Base-by-base conservation (phyloP, 2,888 invertebrate genomes). In the Hydrotaea cyrtoneurina region DNA sequence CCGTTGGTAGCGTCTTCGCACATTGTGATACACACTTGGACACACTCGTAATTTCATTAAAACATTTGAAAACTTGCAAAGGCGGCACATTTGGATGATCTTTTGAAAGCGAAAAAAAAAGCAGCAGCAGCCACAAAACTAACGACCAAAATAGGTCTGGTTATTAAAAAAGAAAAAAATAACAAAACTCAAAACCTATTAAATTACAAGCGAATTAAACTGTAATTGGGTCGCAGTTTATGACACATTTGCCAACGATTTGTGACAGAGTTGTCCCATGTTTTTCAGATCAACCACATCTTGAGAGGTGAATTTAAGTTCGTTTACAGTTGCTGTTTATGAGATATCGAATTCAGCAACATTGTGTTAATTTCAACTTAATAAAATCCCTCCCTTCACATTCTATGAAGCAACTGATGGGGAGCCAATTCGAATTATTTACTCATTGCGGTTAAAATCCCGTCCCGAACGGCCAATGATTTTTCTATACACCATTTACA, bases 1-100 rank as follows among this genome's bases (percentile, higher is more conserved):
- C 13, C n/a, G 11, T 43, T 43, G 43, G 50, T n/a, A 50, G n/a
- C 50, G 50, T n/a, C 50, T n/a, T 50, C 15, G n/a, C 2, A 50
- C 15, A 43, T 43, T 43, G 15, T 43, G n/a, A n/a, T 13, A 43
- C 43, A 50, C 15, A 50, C 50, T 31, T 31, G 31, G 2, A 1
- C n/a, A 39, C 50, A n/a, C 50, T 21, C 19, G 13, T n/a, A 50
- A 1, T 50, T 19, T 4, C 36, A 13, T 15, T 17, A 7, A 0
- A n/a, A 66, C 11, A 2, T 36, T 66, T 36, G 0, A 39, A 31
- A 66, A 36, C 36, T 31, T 19, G 39, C 21, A 10, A 21, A 19
- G 59, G 59, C 59, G 59, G 59, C 59, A 23, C 10, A 26, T 50
- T 26, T 59, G 23, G 59, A 26, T 59, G 59, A 59, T 59, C 59